Conservation (phyloP, 2,797 vertebrate genomes). For the Vespertilio murinus region DNA sequence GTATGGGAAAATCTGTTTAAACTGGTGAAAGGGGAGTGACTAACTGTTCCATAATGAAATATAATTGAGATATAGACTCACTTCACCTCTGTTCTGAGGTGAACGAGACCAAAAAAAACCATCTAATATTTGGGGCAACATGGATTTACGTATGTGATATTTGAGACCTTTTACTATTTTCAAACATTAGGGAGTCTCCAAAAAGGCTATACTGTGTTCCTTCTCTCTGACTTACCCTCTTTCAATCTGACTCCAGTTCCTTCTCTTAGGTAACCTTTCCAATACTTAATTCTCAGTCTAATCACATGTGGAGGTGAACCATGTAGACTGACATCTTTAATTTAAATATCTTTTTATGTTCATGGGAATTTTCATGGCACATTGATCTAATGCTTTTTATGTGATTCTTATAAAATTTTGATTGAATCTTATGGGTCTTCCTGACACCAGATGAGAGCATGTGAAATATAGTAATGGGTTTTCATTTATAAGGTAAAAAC, state of each 20-base stretch:
- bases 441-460: not conserved
- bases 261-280: not conserved
- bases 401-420: not conserved
- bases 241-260: not conserved
- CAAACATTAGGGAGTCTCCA: not conserved
- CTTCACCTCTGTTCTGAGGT: not conserved
- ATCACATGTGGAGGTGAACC: not conserved
- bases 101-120: not conserved
- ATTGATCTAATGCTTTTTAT: not conserved
- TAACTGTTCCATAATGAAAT: not conserved
- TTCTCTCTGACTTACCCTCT: not conserved
- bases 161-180: not conserved
- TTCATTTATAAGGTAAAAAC: conserved; percentile 4
- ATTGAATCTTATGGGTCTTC: not conserved
- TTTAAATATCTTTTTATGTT: conserved; percentile 20
- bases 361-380: not conserved
- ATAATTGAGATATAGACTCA: not conserved
- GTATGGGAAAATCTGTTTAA: not conserved
- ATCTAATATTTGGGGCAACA: not conserved
- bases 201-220: not conserved
- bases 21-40: not conserved
- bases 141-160: not conserved
- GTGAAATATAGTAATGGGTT: not conserved
- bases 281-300: not conserved
- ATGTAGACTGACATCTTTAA: not conserved